Percentiles rank a stretch among this genome's conserved stretches.
Evolutionary conservation across 2,113 vertebrate genomes (phyloP).

Genomic region (Quiscalus mexicanus): DNA sequence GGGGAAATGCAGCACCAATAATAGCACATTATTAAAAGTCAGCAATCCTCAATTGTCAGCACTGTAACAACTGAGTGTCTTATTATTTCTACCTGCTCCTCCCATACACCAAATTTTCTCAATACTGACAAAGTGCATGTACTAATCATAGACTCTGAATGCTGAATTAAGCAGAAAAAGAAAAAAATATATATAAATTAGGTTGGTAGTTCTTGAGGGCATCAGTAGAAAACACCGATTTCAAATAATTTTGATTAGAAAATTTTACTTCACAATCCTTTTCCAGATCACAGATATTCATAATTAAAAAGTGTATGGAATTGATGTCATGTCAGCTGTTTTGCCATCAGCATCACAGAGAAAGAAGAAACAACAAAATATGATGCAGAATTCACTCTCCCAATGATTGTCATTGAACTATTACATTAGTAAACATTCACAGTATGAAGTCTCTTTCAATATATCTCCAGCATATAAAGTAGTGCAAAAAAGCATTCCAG

Average conservation of each 20-base stretch:
- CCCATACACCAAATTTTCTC: constrained; percentile 52
- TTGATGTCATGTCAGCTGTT: constrained; percentile 57
- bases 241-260: constrained; percentile 69
- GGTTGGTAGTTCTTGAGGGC: constrained; percentile 48
- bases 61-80: constrained; percentile 52
- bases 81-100: constrained; percentile 48
- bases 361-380: constrained; percentile 71
- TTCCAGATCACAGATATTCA: constrained; percentile 70
- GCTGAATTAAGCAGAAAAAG: constrained; percentile 56
- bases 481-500: constrained; percentile 85
- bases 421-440: constrained; percentile 83
- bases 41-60: constrained; percentile 64
- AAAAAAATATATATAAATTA: constrained; percentile 44
- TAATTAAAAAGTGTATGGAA: constrained; percentile 69
- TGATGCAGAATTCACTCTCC: constrained; percentile 74
- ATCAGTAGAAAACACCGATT: constrained; percentile 70
- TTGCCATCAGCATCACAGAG: constrained; percentile 68
- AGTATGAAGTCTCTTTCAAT: constrained; percentile 83
- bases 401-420: constrained; percentile 84
- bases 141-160: constrained; percentile 63
- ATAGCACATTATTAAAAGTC: constrained; percentile 71
- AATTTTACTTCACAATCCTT: constrained; percentile 75
- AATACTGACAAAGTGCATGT: constrained; percentile 23
- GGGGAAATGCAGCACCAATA: constrained; percentile 65
- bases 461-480: constrained; percentile 80